phyloP scores from a whole-genome alignment of 2,888 invertebrate genomes.

The Synergus umbraculus region DNA sequence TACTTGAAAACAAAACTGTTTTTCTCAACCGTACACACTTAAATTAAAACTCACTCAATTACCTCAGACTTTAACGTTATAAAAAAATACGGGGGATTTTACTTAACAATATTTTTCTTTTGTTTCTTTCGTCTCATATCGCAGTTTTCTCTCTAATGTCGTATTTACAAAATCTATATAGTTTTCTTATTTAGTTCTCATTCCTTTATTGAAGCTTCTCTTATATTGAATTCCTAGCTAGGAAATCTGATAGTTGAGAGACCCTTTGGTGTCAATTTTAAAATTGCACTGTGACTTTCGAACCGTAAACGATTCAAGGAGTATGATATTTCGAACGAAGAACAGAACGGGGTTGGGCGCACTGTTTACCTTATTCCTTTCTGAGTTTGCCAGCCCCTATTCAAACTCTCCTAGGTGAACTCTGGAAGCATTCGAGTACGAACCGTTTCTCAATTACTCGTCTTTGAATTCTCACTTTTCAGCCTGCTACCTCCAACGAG shows the following conservation, averaged over 20 bases:
- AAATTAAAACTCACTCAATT: conserved; percentile 35
- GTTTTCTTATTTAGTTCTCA: neutral
- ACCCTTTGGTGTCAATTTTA: conserved; percentile 36
- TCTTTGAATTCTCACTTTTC: conserved; percentile 69
- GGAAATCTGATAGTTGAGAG: neutral
- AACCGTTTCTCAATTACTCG: conserved; percentile 20
- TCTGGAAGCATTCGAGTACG: conserved; percentile 5
- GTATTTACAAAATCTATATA: neutral
- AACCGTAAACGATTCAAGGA: conserved; percentile 7
- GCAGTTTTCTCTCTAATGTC: neutral
- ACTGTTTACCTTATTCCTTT: conserved; percentile 28
- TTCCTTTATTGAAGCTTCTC: neutral
- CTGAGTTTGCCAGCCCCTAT: conserved; percentile 3
- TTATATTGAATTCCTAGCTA: neutral
- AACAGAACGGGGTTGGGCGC: conserved; percentile 12
- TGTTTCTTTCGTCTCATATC: neutral
- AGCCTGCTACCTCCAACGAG: conserved; percentile 86
- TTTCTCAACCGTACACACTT: neutral
- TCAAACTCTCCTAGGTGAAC: conserved; percentile 11
- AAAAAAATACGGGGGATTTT: neutral
- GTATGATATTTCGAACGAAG: conserved; percentile 26
- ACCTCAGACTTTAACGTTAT: neutral
- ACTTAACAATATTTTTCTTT: neutral
- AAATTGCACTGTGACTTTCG: conserved; percentile 16
- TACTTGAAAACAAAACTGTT: conserved; percentile 27